Evolutionary conservation across 2,888 invertebrate species (phyloP), one percentile per base, ranked within the genome.

Genomic region (Thereva unica): DNA sequence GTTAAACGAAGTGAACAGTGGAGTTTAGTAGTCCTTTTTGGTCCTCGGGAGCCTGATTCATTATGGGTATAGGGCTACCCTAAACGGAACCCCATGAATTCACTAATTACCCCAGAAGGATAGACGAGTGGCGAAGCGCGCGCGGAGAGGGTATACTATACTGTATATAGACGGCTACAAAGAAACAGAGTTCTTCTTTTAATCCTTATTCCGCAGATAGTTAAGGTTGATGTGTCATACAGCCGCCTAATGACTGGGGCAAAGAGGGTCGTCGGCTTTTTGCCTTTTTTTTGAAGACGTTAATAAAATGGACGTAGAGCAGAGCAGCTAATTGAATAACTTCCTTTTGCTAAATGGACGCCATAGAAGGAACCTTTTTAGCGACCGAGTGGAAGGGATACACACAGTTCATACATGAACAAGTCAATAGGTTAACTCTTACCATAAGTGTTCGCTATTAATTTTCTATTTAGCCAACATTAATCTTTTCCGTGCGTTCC

Each of bases 321-420:
- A 37, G 49, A 50, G 50, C 61, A 50, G 49, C 50, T 61, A 61
- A 61, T 61, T 61, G 61, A 61, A 61, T 61, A 50, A 61, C 50
- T 23, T 61, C 50, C 41, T 61, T n/a, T 40, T 47, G 23, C 59
- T 49, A 49, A 5, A 52, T 12, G 12, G 45, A 34, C 8, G 9
- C 42, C 41, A 7, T 0, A 55, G n/a, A 55, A 55, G 23, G 23
- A 40, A 7, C 41, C 8, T 38, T 41, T 41, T 40, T 38, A 9
- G 55, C 23, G 55, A 5, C 23, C 42, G 38, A 10, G 37, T 47
- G 10, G n/a, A 47, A 23, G 23, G 23, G 23, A 23, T 23, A 23
- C 23, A 23, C 23, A 23, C 23, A 23, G 23, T 23, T 23, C 23
- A 23, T 23, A 41, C n/a, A 35, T 44, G 45, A 44, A 35, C 5